Percentiles rank a stretch among this genome's conserved stretches.
phyloP scores from a whole-genome alignment of 2,113 vertebrate species.

The Dasyurus viverrinus region DNA sequence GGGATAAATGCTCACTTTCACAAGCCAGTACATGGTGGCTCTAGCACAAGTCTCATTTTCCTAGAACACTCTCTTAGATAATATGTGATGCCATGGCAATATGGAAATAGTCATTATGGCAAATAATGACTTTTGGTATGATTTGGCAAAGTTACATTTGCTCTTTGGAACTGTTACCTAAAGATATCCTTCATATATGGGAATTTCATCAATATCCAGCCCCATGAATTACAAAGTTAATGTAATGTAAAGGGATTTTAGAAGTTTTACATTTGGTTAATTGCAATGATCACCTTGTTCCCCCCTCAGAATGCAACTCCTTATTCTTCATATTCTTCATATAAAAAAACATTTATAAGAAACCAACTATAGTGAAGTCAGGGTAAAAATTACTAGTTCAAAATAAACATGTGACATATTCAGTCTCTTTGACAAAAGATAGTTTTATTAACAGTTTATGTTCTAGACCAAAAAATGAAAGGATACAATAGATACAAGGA shows the following conservation, averaged over 20 bases:
- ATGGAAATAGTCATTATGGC: not conserved
- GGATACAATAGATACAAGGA: too few relatives aligned
- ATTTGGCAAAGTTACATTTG: not conserved
- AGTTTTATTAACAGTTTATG: too few relatives aligned
- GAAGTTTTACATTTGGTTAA: not conserved
- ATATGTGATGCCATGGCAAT: not conserved
- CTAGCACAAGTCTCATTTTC: not conserved
- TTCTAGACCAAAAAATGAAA: too few relatives aligned
- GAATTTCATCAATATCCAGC: not conserved
- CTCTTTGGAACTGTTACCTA: not conserved
- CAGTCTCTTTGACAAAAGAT: too few relatives aligned
- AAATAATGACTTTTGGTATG: not conserved
- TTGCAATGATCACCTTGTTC: not conserved
- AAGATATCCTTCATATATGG: not conserved
- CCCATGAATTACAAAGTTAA: not conserved
- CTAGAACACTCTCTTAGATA: not conserved
- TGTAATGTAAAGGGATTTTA: not conserved
- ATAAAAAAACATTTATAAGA: not conserved
- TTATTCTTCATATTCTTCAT: not conserved
- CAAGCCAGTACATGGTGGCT: not conserved
- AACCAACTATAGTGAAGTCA: not conserved
- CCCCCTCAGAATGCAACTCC: not conserved
- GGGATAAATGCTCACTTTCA: not conserved
- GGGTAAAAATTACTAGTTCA: too few relatives aligned
- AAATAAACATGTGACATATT: too few relatives aligned